Conservation (phyloP, 2,797 vertebrate species). For the Tamandua tetradactyla region DNA sequence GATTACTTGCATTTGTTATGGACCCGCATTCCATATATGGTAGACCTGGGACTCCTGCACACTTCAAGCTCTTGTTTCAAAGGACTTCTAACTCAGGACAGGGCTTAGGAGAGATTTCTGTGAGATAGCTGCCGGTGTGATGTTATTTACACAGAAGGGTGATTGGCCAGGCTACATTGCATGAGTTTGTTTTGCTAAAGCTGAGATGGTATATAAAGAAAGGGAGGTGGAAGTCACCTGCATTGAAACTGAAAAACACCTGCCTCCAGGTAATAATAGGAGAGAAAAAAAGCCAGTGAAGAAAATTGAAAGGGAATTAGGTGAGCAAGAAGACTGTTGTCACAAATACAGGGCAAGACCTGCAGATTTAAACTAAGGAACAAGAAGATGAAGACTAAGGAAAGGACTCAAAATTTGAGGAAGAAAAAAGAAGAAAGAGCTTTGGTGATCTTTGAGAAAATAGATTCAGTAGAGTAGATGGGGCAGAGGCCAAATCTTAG, state of each 20-base stretch:
- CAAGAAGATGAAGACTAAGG: not conserved
- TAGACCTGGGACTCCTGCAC: not conserved
- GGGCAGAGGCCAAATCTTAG: not conserved
- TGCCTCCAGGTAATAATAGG: too few species aligned
- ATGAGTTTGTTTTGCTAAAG: not conserved
- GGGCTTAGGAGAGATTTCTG: not conserved
- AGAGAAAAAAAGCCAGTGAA: too few species aligned
- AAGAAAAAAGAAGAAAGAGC: not conserved
- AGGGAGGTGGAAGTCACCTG: too few species aligned
- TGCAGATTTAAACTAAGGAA: too few species aligned
- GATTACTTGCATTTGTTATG: not conserved
- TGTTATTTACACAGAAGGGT: not conserved
- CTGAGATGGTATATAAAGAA: too few species aligned
- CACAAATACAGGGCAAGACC: too few species aligned
- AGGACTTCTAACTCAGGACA: not conserved
- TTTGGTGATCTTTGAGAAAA: not conserved
- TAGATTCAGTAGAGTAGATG: not conserved
- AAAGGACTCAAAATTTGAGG: not conserved
- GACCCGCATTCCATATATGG: not conserved
- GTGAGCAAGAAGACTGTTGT: too few species aligned
- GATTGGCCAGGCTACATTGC: not conserved
- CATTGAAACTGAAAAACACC: too few species aligned
- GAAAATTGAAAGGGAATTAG: too few species aligned
- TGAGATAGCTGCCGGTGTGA: too few species aligned
- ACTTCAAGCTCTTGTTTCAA: not conserved